Percentiles rank a stretch among this genome's conserved stretches.
These are phyloP conservation scores for Poecilia wingei DNA, from an alignment of 2,797 vertebrate species.

Conservation along the genomic window DNA sequence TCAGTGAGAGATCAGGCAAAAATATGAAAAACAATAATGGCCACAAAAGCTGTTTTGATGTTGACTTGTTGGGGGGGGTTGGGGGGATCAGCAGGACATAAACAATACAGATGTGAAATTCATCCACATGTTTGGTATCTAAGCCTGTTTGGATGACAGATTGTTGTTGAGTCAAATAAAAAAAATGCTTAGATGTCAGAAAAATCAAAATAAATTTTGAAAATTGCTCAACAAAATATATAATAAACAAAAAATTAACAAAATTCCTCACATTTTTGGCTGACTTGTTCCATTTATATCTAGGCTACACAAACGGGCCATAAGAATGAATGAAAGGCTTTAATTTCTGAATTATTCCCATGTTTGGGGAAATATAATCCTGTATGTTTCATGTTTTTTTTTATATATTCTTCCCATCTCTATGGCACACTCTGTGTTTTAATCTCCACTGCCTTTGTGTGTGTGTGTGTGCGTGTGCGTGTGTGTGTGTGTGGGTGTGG, in stretches of 20 bases:
- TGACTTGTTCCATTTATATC: no score
- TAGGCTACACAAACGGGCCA: background rate
- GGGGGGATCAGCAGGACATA: conserved; percentile 37
- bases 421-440: conserved; percentile 2
- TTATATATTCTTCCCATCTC: no score
- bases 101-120: conserved; percentile 61
- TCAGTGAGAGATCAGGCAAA: conserved; percentile 45
- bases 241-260: background rate
- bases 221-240: background rate
- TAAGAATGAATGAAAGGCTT: background rate
- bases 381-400: background rate
- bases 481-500: conserved; percentile 14
- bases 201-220: background rate
- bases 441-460: conserved; percentile 5
- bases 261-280: background rate
- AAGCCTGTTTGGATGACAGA: conserved; percentile 41
- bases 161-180: conserved; percentile 33
- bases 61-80: background rate
- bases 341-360: background rate
- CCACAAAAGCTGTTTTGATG: conserved; percentile 59
- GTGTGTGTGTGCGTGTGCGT: background rate
- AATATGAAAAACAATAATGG: conserved; percentile 61
- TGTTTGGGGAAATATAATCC: conserved; percentile 16
- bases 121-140: conserved; percentile 16
- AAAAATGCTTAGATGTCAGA: conserved; percentile 2